Evolutionary conservation across 2,888 invertebrate genomes (phyloP).

Genomic region (Orchesellides sinensis): DNA sequence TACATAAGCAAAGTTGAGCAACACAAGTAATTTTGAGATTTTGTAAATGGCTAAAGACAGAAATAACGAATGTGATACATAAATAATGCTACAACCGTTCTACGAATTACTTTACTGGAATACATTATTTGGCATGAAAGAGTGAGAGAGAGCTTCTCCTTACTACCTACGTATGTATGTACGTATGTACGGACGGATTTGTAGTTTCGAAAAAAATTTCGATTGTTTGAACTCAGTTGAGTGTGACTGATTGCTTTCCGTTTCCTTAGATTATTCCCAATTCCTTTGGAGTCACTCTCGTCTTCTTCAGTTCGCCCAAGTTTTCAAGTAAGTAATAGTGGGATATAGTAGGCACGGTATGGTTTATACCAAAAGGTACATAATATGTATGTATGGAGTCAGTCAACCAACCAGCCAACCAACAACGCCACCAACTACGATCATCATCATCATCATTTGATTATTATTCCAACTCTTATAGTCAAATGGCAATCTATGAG

Average conservation of each 20-base stretch:
- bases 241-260: conserved; percentile 75
- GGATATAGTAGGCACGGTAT: too few species aligned
- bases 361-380: too few species aligned
- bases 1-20: not conserved
- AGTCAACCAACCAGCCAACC: conserved; percentile 53
- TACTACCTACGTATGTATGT: not conserved
- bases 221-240: conserved; percentile 75
- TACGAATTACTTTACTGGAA: not conserved
- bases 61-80: conserved; percentile 17
- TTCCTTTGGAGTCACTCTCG: conserved; percentile 51
- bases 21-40: not conserved
- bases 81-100: conserved; percentile 30
- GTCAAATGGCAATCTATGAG: conserved; percentile 20
- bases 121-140: not conserved
- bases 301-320: conserved; percentile 9
- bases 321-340: too few species aligned
- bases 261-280: conserved; percentile 74
- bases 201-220: conserved; percentile 64
- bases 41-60: not conserved
- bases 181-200: not conserved
- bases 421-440: too few species aligned
- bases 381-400: conserved; percentile 47
- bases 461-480: not conserved
- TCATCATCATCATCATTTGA: conserved; percentile 26
- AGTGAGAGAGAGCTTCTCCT: conserved; percentile 8